These are phyloP conservation scores for Pachliopta kotzebuea DNA, from an alignment of 2,888 invertebrate genomes.

Conservation along the genomic window DNA sequence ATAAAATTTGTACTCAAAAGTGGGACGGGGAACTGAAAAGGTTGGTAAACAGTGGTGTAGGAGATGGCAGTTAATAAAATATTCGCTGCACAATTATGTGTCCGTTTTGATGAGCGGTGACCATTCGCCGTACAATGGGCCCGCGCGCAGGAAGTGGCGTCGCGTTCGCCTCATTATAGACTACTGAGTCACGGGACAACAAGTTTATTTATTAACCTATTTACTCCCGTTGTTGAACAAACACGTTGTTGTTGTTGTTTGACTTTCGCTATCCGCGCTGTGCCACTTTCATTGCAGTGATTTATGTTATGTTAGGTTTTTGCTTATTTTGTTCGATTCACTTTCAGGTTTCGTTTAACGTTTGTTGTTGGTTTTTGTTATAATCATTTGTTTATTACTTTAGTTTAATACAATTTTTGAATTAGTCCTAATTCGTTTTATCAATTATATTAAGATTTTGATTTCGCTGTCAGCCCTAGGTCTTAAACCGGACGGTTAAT, in stretches of 20 bases:
- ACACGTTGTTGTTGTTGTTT: constrained; percentile 31
- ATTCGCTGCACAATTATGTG: constrained; percentile 14
- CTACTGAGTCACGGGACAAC: constrained; percentile 46
- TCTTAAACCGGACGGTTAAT: constrained; percentile 32
- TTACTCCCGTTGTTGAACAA: constrained; percentile 34
- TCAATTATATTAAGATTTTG: too few species aligned
- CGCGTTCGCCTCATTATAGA: constrained; percentile 43
- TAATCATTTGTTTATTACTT: too few species aligned
- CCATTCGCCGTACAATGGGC: constrained; percentile 25
- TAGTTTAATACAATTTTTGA: too few species aligned
- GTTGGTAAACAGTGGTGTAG: too few species aligned
- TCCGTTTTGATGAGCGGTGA: constrained; percentile 8
- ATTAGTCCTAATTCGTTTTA: too few species aligned
- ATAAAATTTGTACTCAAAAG: too few species aligned
- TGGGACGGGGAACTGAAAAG: too few species aligned
- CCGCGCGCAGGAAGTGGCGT: constrained; percentile 51
- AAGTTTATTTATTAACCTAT: constrained; percentile 50
- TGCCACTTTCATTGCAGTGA: constrained; percentile 20
- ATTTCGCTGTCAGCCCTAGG: neutral
- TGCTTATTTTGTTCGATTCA: neutral
- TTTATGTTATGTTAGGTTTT: neutral
- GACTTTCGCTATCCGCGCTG: constrained; percentile 35
- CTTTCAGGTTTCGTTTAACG: neutral
- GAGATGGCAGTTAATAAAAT: neutral
- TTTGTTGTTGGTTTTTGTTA: neutral